Base-by-base conservation (phyloP, 2,797 vertebrate species). In the Euthynnus affinis region DNA sequence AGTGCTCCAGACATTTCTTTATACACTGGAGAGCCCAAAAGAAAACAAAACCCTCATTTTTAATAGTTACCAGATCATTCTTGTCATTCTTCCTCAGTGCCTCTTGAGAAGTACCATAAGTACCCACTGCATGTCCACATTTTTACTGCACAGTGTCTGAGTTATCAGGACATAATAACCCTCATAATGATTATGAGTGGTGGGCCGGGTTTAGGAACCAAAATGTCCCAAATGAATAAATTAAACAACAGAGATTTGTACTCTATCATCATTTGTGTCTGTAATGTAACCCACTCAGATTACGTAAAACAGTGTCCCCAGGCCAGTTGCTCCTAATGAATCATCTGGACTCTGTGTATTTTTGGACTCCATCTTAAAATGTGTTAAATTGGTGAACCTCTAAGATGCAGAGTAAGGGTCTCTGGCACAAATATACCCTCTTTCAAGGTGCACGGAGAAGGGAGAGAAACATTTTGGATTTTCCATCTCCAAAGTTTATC, bases 291-390 rank as follows among this genome's bases (percentile, higher is more conserved):
- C 55, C 65, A 13, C 58, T 64, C 40, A 2, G 49, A 71, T 84
- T 85, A 88, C 64, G 48, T 82, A 78, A 89, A 81, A 68, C 57
- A 22, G 0, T 25, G 70, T 74, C 67, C 71, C 70, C 48, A 57
- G 73, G 85, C 77, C 81, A 72, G 74, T 82, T 37, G 71, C 77
- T 68, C 68, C 58, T 9, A 62, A 83, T 85, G 52, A 77, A 78
- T 83, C 77, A 81, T 85, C 83, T 69, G 75, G 59, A 68, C 72
- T 74, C 72, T 51, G 76, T 76, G 60, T 88, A 86, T 87, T 90
- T 89, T 83, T 82, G 86, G 85, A 76, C 23, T 22, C 29, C 7
- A 23, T 73, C 79, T 37, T 37, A 37, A 37, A 37, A 37, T 37
- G 17, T 14, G 48, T 46, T 27, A 5, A 15, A 52, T 40, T 6